A percentile compares a stretch with the other conserved stretches of the same genome.
Evolutionary conservation across 1,140 invertebrate species (phyloP).

Genomic region (Drosophila serrata): DNA sequence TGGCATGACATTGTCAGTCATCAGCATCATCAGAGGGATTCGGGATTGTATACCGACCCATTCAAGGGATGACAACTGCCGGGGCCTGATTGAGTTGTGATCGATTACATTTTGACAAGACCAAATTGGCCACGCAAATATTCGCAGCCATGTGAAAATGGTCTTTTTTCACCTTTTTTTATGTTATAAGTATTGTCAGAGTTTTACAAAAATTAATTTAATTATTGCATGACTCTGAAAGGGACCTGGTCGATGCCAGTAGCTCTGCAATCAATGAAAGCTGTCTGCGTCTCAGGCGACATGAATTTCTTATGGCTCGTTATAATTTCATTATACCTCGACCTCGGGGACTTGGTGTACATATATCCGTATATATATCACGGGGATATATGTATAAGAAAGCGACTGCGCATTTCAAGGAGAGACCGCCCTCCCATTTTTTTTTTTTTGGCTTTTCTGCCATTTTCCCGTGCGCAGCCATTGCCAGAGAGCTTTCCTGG

Average conservation of each 20-base stretch:
- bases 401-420: constrained; percentile 82
- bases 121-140: constrained; percentile 73
- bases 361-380: constrained; percentile 21
- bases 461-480: constrained; percentile 79
- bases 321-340: constrained; percentile 80
- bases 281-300: constrained; percentile 48
- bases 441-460: constrained; percentile 33
- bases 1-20: constrained; percentile 74
- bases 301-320: constrained; percentile 84
- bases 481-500: constrained; percentile 62
- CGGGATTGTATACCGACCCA: neutral
- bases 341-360: constrained; percentile 35
- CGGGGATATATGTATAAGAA: constrained; percentile 24
- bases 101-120: constrained; percentile 82
- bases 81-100: constrained; percentile 77
- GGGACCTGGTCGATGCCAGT: constrained; percentile 1
- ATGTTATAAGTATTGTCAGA: constrained; percentile 3
- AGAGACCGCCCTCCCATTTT: constrained; percentile 29
- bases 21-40: constrained; percentile 48
- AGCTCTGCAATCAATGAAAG: constrained; percentile 57
- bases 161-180: constrained; percentile 21
- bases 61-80: constrained; percentile 41
- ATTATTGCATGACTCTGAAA: constrained; percentile 60
- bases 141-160: constrained; percentile 53
- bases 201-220: constrained; percentile 67